Evolutionary conservation across 2,888 invertebrate genomes (phyloP), one percentile per base, ranked within the genome.

Genomic region (Halocaridina rubra): DNA sequence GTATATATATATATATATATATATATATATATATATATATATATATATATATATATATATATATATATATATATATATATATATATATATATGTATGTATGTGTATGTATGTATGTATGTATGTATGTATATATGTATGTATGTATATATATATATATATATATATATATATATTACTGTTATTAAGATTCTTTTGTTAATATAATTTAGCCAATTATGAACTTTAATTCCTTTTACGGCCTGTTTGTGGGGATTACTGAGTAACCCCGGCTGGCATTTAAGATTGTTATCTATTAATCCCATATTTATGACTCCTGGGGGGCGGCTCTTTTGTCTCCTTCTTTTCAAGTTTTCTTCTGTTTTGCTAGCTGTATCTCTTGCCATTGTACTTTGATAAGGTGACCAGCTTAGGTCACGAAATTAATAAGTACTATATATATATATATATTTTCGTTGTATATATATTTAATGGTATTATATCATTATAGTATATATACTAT

Each of bases 1-100:
- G 27, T 27, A 69, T 10, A 69, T 69, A 69, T 24, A 69, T 69
- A 69, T 39, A 74, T 74, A 46, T 39, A 46, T 74, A 46, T 39
- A 74, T 74, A 46, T 74, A 74, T 74, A 46, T 74, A 74, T 74
- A 74, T 74, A 74, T 74, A 74, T 32, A 32, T 72, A 72, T 72
- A 72, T 72, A 72, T 72, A 72, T 72, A 72, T 72, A 72, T 72
- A 72, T 72, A 72, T 72, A 72, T 72, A 74, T 39, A 39, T 24
- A 22, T 74, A 19, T 74, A 46, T 74, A 74, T 74, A 74, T 74
- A 74, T 74, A 74, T 39, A 74, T 39, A 74, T 74, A 74, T 74
- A 74, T 74, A 74, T 74, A 74, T 74, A 39, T 74, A 39, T 74
- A 39, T 74, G 19, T 74, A 16, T 74, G 19, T 74, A 30, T 74